These are phyloP conservation scores for Python bivittatus DNA, from an alignment of 2,113 vertebrate genomes.

Conservation along the genomic window DNA sequence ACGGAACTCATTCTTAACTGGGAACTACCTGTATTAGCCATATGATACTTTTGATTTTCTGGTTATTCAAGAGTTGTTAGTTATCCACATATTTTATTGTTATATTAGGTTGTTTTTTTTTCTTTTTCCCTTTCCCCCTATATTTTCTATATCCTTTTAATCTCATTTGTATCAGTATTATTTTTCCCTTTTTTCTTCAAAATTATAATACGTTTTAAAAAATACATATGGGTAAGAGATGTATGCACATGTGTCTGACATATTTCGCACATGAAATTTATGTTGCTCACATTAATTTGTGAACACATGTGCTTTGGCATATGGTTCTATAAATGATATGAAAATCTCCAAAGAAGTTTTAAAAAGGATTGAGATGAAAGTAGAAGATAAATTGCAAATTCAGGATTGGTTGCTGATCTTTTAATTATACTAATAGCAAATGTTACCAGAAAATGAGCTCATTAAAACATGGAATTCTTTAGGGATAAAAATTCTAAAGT, in stretches of 20 bases:
- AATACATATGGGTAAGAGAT: conserved; percentile 63
- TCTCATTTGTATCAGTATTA: neutral
- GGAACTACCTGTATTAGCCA: no score
- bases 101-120: neutral
- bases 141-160: neutral
- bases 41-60: neutral
- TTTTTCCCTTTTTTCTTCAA: neutral
- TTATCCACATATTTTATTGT: neutral
- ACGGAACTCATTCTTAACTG: no score
- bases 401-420: conserved; percentile 20
- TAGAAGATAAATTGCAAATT: conserved; percentile 53
- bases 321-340: conserved; percentile 69
- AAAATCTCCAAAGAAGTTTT: conserved; percentile 58
- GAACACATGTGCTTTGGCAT: conserved; percentile 73
- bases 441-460: conserved; percentile 23
- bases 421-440: conserved; percentile 9
- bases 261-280: conserved; percentile 75
- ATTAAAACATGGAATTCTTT: neutral
- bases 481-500: neutral
- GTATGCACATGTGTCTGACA: conserved; percentile 71
- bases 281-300: conserved; percentile 64
- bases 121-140: neutral
- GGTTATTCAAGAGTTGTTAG: neutral
- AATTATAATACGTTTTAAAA: conserved; percentile 2
- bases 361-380: conserved; percentile 35